Conservation (phyloP, 2,888 invertebrate genomes). For the Stenolophus ochropezus region DNA sequence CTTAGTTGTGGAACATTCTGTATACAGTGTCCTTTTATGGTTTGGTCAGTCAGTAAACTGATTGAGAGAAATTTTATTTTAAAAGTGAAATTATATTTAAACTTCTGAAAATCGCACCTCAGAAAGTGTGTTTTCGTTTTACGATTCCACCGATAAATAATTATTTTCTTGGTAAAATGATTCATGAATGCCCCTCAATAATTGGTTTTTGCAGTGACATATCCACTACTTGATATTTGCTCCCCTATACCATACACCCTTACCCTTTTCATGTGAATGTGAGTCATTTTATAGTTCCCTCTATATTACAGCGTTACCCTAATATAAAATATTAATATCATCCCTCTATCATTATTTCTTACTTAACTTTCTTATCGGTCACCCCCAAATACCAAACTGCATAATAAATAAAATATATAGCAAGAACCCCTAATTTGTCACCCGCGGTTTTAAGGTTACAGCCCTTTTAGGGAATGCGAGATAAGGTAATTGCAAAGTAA, state of each 20-base stretch:
- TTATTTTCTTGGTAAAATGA: not conserved
- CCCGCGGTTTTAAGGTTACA: not conserved
- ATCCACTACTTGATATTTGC: not conserved
- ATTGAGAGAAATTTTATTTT: too few species aligned
- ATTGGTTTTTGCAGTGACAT: not conserved
- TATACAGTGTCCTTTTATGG: too few species aligned
- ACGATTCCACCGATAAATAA: too few species aligned
- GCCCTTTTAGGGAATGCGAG: not conserved
- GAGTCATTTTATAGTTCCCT: not conserved
- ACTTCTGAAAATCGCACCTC: too few species aligned
- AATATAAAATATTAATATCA: not conserved
- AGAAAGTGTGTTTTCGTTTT: too few species aligned
- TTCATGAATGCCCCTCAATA: not conserved
- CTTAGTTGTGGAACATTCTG: too few species aligned
- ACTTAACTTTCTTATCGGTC: not conserved
- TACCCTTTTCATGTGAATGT: not conserved
- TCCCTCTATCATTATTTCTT: conserved; percentile 6
- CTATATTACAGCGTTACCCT: not conserved
- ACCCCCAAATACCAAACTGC: not conserved
- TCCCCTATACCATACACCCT: not conserved
- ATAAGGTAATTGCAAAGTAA: not conserved
- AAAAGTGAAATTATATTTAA: too few species aligned
- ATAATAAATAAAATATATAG: not conserved
- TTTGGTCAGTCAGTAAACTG: too few species aligned
- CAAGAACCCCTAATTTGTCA: not conserved